Evolutionary conservation across 2,888 invertebrate species (phyloP), one percentile per base, ranked within the genome.

Genomic region (Leptinotarsa rubiginosa): DNA sequence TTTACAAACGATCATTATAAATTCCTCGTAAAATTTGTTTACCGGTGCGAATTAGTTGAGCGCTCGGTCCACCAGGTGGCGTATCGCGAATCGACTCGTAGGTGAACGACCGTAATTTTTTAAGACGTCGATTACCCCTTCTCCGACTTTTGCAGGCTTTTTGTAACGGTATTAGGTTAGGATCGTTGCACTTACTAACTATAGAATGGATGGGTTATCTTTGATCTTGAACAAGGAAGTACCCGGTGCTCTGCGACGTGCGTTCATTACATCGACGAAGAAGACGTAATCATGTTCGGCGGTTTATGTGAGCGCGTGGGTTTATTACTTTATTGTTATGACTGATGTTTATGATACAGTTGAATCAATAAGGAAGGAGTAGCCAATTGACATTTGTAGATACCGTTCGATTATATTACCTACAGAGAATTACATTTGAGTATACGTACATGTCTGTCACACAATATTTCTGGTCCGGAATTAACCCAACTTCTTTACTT

Each of bases 41-140:
- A 78, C 72, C 75, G 77, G 69, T 78, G 73, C 72, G 1, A 64
- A 65, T 47, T 64, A 70, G 47, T 66, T 66, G 66, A 52, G 41
- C 62, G 13, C 47, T 65, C 71, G 49, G 64, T 52, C 65, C 78
- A 73, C 75, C 49, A 78, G 79, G 74, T 76, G 77, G 79, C 79
- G 77, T 73, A 78, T 67, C 31, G 73, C 75, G 70, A 65, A 67
- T 64, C 69, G 73, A 18, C 70, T 68, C 67, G 22, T 74, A 80
- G 82, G 82, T 83, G 81, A 83, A 83, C 79, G 82, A 81, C 83
- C 81, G 77, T 67, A 67, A 77, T 77, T 77, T 80, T 76, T 75
- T 50, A 64, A 73, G 73, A 73, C 74, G 74, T 47, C 72, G 66
- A 47, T 49, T 64, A 56, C 73, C 59, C 66, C 70, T 62, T 65